phyloP scores from a whole-genome alignment of 2,113 vertebrate genomes.

The Siphamia tubifer region DNA sequence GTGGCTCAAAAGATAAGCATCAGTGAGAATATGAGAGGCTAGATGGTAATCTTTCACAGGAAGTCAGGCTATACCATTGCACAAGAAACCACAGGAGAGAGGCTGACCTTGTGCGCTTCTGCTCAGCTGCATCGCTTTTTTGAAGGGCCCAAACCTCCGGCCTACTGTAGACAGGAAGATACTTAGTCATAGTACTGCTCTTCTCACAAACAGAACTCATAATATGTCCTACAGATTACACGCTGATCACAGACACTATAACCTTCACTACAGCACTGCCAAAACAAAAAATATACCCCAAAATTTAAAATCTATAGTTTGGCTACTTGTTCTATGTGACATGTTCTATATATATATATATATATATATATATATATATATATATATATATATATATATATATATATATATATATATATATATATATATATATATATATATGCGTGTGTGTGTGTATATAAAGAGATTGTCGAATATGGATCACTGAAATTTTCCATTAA shows the following conservation, averaged over 20 bases:
- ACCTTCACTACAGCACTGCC: background rate
- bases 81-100: constrained; percentile 78
- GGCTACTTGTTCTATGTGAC: too few species aligned
- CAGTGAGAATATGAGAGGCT: constrained; percentile 74
- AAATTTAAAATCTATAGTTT: too few species aligned
- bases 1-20: constrained; percentile 74
- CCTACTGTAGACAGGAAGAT: constrained; percentile 35
- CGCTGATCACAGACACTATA: background rate
- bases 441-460: too few species aligned
- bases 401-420: too few species aligned
- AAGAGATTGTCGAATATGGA: too few species aligned
- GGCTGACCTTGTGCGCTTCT: constrained; percentile 73
- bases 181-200: background rate
- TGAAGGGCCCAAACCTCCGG: constrained; percentile 17
- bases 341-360: too few species aligned
- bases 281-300: too few species aligned
- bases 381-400: too few species aligned
- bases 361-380: too few species aligned
- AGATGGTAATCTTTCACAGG: constrained; percentile 80
- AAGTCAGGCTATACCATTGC: constrained; percentile 77
- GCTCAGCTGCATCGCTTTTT: constrained; percentile 43
- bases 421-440: too few species aligned
- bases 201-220: background rate
- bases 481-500: too few species aligned
- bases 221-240: background rate